phyloP scores from a whole-genome alignment of 2,797 vertebrate species.

The Netta rufina region DNA sequence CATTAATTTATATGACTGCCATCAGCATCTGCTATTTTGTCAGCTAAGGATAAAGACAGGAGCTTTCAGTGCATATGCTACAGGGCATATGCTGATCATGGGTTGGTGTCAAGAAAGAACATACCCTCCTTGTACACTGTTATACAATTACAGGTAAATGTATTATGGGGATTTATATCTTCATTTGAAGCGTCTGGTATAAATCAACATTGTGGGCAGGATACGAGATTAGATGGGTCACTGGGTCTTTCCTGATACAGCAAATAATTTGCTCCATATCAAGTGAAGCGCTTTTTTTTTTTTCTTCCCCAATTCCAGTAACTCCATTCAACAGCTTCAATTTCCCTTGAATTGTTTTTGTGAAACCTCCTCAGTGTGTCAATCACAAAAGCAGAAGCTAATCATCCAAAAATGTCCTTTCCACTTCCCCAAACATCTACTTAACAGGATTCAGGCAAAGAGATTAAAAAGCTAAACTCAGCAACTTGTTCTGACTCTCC shows the following conservation, averaged over 20 bases:
- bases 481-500: conserved; percentile 47
- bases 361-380: conserved; percentile 36
- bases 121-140: conserved; percentile 18
- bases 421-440: conserved; percentile 15
- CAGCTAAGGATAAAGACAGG: neutral
- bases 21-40: conserved; percentile 4
- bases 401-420: conserved; percentile 39
- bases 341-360: conserved; percentile 42
- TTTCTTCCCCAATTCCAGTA: conserved; percentile 44
- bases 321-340: conserved; percentile 57
- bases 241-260: conserved; percentile 59
- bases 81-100: neutral
- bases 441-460: conserved; percentile 21
- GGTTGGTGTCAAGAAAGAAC: conserved; percentile 41
- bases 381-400: conserved; percentile 50
- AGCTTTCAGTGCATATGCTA: neutral
- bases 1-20: neutral
- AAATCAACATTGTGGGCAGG: conserved; percentile 48
- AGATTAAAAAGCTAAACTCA: conserved; percentile 60
- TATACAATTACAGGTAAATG: conserved; percentile 42
- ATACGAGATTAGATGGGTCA: conserved; percentile 64
- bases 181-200: conserved; percentile 58
- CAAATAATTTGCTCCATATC: conserved; percentile 5
- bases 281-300: neutral
- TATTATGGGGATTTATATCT: conserved; percentile 45